Evolutionary conservation across 2,888 invertebrate species (phyloP).

Genomic region (Hedya salicella): DNA sequence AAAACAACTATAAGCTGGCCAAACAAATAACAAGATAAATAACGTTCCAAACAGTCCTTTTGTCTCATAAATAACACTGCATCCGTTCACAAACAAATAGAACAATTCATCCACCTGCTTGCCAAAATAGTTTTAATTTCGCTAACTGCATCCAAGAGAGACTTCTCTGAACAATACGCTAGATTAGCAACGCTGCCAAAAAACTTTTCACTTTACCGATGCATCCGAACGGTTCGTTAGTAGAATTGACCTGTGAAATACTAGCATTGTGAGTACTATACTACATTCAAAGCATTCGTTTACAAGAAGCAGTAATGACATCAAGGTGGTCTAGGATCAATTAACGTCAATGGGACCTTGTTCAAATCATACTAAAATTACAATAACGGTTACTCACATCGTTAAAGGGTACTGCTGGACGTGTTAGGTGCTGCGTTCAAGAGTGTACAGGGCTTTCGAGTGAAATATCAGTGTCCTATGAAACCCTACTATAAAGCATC

Average conservation of each 20-base stretch:
- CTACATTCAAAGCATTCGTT: no score
- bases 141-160: slow-evolving; percentile 52
- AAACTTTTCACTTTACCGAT: slow-evolving; percentile 59
- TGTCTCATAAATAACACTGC: slow-evolving; percentile 1
- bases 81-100: slow-evolving; percentile 30
- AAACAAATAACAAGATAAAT: slow-evolving; percentile 6
- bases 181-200: slow-evolving; percentile 61
- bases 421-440: no score
- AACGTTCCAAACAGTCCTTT: slow-evolving; percentile 1
- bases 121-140: slow-evolving; percentile 69
- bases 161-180: slow-evolving; percentile 49
- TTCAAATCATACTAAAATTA: no score
- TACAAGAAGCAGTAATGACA: no score
- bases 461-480: no score
- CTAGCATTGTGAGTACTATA: slow-evolving; percentile 54
- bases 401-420: no score
- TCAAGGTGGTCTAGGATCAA: no score
- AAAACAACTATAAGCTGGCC: no score
- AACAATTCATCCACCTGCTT: slow-evolving; percentile 47
- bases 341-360: no score
- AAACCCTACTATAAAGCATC: no score
- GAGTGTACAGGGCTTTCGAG: no score
- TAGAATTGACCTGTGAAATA: slow-evolving; percentile 61
- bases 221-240: slow-evolving; percentile 64
- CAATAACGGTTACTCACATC: no score